A percentile compares a stretch with the other conserved stretches of the same genome.
phyloP scores from a whole-genome alignment of 2,113 vertebrate species.

The Phodopus roborovskii region DNA sequence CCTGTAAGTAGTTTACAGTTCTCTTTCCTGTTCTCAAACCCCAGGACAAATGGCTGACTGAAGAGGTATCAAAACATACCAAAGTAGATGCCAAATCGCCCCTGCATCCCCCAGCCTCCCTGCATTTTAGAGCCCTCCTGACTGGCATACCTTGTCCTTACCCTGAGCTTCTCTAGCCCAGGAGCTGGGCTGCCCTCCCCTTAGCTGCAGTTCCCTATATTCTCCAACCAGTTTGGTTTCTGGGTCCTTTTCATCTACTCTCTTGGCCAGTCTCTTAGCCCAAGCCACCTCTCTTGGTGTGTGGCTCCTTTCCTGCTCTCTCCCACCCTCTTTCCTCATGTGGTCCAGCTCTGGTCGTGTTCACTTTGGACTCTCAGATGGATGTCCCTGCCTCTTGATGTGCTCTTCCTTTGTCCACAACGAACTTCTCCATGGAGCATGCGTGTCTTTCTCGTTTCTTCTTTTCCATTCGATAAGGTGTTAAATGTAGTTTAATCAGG shows the following conservation, averaged over 20 bases:
- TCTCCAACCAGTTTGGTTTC: not conserved
- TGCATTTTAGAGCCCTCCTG: not conserved
- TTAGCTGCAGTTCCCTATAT: not conserved
- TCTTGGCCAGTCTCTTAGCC: not conserved
- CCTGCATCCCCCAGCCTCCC: not conserved
- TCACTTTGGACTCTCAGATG: not conserved
- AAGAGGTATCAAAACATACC: not conserved
- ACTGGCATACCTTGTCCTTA: not conserved
- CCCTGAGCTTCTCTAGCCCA: not conserved
- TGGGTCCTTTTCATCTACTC: not conserved
- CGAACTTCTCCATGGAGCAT: not conserved
- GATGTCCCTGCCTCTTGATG: not conserved
- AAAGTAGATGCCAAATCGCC: not conserved
- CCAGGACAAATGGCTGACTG: not conserved
- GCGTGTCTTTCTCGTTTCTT: not conserved
- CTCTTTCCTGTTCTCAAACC: not conserved
- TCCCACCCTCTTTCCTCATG: not conserved
- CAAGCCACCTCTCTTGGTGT: not conserved
- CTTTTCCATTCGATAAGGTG: not conserved
- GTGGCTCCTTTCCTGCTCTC: not conserved
- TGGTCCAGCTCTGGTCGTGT: not conserved
- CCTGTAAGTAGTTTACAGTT: not conserved
- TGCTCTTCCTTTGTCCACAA: not conserved
- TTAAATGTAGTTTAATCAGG: slow-evolving; percentile 31
- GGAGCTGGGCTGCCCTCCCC: not conserved